Conservation (phyloP, 2,888 invertebrate species). For the Cenopis cana region DNA sequence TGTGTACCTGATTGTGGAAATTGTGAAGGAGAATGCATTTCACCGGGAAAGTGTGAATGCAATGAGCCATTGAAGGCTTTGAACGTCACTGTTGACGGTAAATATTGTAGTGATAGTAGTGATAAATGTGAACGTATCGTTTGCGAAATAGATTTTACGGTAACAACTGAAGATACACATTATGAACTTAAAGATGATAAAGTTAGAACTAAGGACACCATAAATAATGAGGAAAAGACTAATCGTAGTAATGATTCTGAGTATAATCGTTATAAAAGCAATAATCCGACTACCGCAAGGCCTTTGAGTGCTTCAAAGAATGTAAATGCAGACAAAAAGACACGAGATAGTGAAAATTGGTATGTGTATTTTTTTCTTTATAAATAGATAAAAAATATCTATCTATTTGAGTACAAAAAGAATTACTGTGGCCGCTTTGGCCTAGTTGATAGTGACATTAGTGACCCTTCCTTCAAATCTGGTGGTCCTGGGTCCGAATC, state of each 20-base stretch:
- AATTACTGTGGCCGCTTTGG: too few relatives aligned
- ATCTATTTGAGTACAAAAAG: too few relatives aligned
- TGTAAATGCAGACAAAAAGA: not conserved
- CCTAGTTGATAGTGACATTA: too few relatives aligned
- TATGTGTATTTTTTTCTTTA: too few relatives aligned
- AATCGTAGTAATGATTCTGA: not conserved
- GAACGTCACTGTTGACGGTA: conserved; percentile 34
- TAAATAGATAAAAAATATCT: too few relatives aligned
- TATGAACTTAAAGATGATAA: not conserved
- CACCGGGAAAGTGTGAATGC: conserved; percentile 68
- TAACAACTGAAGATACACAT: not conserved
- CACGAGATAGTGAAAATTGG: conserved; percentile 10
- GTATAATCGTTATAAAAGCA: not conserved
- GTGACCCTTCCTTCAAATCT: too few relatives aligned
- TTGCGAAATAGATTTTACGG: conserved; percentile 37
- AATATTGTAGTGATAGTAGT: conserved; percentile 40
- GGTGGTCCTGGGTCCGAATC: too few relatives aligned
- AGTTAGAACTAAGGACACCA: too few relatives aligned
- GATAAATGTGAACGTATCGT: conserved; percentile 44
- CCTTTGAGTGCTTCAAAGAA: not conserved
- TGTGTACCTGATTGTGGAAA: conserved; percentile 50
- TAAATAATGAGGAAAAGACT: not conserved
- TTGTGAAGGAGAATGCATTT: conserved; percentile 50
- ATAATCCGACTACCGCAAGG: not conserved
- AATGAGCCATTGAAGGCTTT: conserved; percentile 47